These are phyloP conservation scores for Acanthurus leucopareius DNA, from an alignment of 2,797 vertebrate species.

Conservation along the genomic window DNA sequence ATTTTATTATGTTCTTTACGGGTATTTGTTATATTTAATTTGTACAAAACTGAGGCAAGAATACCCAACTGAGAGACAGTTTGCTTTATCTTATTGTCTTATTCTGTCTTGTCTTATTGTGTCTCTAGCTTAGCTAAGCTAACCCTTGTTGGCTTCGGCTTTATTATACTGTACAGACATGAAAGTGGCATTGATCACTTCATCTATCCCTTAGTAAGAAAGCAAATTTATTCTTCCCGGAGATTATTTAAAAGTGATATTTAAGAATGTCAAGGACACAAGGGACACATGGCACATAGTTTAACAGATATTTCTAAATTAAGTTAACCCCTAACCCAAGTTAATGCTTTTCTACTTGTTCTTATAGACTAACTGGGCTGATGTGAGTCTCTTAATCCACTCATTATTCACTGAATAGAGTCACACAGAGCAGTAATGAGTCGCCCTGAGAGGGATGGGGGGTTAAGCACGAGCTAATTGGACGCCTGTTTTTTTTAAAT, in stretches of 20 bases:
- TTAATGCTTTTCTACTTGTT: not conserved
- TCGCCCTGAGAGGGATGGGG: conserved; percentile 8
- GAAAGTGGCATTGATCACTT: not conserved
- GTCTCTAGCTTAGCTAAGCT: not conserved
- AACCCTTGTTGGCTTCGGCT: not conserved
- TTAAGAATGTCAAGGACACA: conserved; percentile 4
- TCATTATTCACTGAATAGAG: conserved; percentile 42
- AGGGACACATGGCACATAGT: conserved; percentile 12
- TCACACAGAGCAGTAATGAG: conserved; percentile 37
- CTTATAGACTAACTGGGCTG: conserved; percentile 34
- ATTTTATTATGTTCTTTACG: too few species aligned
- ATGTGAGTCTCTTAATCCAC: conserved; percentile 30
- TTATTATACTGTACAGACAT: not conserved
- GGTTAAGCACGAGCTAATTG: not conserved
- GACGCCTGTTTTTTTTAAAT: not conserved
- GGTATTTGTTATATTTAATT: too few species aligned
- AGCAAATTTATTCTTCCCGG: not conserved
- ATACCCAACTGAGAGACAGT: not conserved
- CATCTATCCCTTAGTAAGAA: too few species aligned
- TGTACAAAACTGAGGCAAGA: too few species aligned
- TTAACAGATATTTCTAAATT: conserved; percentile 28
- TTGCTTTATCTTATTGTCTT: too few species aligned
- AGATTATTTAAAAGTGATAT: not conserved
- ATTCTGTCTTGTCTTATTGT: too few species aligned
- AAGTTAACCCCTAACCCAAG: too few species aligned